Base-by-base conservation (phyloP, 2,888 invertebrate species). In the Drosophila borealis region DNA sequence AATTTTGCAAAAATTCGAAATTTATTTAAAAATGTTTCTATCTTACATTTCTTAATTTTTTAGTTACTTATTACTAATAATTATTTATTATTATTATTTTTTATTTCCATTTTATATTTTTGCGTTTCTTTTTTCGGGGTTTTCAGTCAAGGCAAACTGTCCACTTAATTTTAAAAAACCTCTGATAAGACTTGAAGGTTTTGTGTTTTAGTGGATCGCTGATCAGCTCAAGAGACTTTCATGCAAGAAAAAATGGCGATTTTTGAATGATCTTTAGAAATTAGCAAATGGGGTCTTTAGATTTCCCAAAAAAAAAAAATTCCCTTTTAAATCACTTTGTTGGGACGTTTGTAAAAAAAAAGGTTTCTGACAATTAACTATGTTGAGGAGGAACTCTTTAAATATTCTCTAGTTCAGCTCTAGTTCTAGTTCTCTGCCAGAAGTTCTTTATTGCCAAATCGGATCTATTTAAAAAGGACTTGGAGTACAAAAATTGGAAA, bases 101-200 rank as follows among this genome's bases (percentile, higher is more conserved):
- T n/a, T 17, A 33, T 36, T 68, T 6, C 1, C 4, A 29, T n/a
- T n/a, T n/a, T n/a, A n/a, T n/a, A n/a, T n/a, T 41, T 62, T 34
- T 34, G n/a, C 39, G 13, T 53, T 9, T 14, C 33, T 51, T 60
- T 39, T 34, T 41, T 57, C 45, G 37, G 55, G 51, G 56, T 13
- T 70, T 77, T 53, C 67, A 76, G 68, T 78, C 81, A 83, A 86
- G 80, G 80, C 73, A 74, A 79, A 64, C 42, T 34, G 55, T 63
- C 63, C 51, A 41, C 39, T 33, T 33, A 21, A 34, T 48, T 77
- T n/a, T 9, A 6, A 54, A n/a, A 36, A 0, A 25, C 9, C 17
- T 51, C 17, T 61, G 79, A 74, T 74, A 56, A 73, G 77, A 8
- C n/a, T 14, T 21, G 33, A 41, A 39, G 37, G 10, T 33, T 50